A percentile compares a stretch with the other conserved stretches of the same genome.
These are phyloP conservation scores for Lasioglossum baleicum DNA, from an alignment of 1,140 invertebrate species.

Conservation along the genomic window DNA sequence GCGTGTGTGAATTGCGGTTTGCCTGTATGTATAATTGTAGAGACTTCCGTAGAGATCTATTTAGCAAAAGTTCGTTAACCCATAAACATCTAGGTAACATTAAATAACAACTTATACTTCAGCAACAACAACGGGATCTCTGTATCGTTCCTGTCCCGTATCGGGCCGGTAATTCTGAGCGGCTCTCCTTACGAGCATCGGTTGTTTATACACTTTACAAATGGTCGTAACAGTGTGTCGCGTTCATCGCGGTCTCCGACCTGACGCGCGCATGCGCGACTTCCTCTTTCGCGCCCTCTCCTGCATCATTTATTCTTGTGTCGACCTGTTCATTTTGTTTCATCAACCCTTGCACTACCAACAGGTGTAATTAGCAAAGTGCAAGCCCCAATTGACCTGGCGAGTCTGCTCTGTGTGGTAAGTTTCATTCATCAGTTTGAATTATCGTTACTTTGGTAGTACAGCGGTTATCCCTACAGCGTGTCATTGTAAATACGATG, in stretches of 20 bases:
- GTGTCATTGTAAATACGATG: not conserved
- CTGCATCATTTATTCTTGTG: not conserved
- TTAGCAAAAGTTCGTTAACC: slow-evolving; percentile 59
- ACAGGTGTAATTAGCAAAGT: too few relatives aligned
- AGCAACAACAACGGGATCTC: slow-evolving; percentile 72
- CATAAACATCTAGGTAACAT: slow-evolving; percentile 64
- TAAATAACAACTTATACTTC: slow-evolving; percentile 71
- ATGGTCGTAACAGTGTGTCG: slow-evolving; percentile 10
- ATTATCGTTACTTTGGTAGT: not conserved
- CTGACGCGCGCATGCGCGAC: not conserved
- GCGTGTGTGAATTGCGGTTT: not conserved
- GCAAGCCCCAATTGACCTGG: too few relatives aligned
- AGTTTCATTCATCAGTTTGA: not conserved
- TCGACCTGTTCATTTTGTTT: not conserved
- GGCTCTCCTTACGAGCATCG: slow-evolving; percentile 42
- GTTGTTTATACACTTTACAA: slow-evolving; percentile 40
- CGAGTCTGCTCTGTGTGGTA: too few relatives aligned
- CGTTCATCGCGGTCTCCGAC: not conserved
- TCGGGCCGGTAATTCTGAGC: slow-evolving; percentile 24
- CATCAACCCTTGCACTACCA: not conserved
- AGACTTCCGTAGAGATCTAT: slow-evolving; percentile 51
- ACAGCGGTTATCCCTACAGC: not conserved
- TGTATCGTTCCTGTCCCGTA: slow-evolving; percentile 16
- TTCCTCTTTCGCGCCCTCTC: not conserved
- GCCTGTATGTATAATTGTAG: slow-evolving; percentile 37